Base-by-base conservation (phyloP, 2,888 invertebrate species). In the Acleris cristana region DNA sequence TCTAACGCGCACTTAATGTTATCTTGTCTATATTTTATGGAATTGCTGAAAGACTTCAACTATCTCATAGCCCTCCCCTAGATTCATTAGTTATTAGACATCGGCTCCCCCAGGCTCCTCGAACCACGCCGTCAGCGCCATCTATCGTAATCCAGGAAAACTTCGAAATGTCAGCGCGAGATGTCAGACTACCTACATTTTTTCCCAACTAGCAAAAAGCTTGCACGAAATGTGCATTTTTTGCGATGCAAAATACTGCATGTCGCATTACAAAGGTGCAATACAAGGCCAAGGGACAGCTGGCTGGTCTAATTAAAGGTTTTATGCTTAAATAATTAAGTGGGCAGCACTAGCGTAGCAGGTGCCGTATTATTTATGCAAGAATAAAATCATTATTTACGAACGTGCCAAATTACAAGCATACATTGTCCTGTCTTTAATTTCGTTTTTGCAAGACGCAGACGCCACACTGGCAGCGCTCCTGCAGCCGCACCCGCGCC, bases 281-380 rank as follows among this genome's bases (percentile, higher is more conserved):
- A 71, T 79, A 76, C 92, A 90, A 91, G 91, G 91, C 81, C 88
- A 79, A 65, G 45, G 65, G 83, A 83, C 92, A 92, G 90, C 86
- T 92, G 92, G 81, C 64, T 64, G 74, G 77, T 85, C 87, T 91
- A 92, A 92, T 92, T 92, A 92, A 90, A 90, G 87, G 89, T 88
- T 91, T 91, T 90, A 90, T 88, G 87, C 84, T 88, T 86, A 90
- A 91, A 92, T 92, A 92, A 92, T 92, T 92, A 90, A 91, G 83
- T 88, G 83, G 75, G 83, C 81, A 81, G 71, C 72, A 74, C 75
- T 75, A 55, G 65, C 73, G 40, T 75, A 55, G 89, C 91, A 90
- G 90, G 89, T 91, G 90, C 78, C 72, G 65, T 70, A 71, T 81
- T 86, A 84, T 86, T 85, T 87, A 87, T 89, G 86, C 87, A 82